Percentiles rank a stretch among this genome's conserved stretches.
Conservation (phyloP, 2,888 invertebrate species). For the Noctuana brunneofusca region DNA sequence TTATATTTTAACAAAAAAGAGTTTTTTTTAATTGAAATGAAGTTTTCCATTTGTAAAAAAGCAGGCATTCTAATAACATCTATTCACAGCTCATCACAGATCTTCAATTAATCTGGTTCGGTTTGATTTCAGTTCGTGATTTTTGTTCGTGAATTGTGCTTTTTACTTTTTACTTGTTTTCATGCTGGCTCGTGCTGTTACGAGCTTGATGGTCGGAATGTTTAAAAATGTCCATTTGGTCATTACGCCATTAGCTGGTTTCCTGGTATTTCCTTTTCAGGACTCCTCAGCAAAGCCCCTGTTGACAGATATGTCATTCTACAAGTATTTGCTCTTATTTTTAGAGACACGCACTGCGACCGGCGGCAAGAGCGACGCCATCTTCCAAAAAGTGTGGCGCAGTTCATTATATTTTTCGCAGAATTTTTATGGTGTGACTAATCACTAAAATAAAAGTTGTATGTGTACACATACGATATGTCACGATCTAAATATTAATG, state of each 20-base stretch:
- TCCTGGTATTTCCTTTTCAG: slow-evolving; percentile 3
- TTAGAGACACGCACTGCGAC: neutral
- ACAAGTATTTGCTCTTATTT: neutral
- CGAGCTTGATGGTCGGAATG: too few species aligned
- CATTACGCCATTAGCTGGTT: neutral
- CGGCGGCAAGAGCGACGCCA: neutral
- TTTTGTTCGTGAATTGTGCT: too few species aligned
- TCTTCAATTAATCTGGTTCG: neutral
- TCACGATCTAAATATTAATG: too few species aligned
- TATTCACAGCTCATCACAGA: too few species aligned
- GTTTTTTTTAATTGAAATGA: neutral
- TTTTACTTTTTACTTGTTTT: neutral
- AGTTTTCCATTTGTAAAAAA: slow-evolving; percentile 1
- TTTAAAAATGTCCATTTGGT: too few species aligned
- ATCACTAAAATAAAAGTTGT: neutral
- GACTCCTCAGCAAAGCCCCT: slow-evolving; percentile 3
- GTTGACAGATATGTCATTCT: slow-evolving; percentile 6
- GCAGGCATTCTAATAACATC: neutral
- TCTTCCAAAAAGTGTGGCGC: neutral
- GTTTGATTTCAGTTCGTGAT: neutral
- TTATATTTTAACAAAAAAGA: slow-evolving; percentile 21
- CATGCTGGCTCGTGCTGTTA: too few species aligned
- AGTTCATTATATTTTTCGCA: neutral
- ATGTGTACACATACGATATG: too few species aligned
- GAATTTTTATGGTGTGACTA: slow-evolving; percentile 2